phyloP scores from a whole-genome alignment of 2,797 vertebrate species.

The Xenopus petersii region DNA sequence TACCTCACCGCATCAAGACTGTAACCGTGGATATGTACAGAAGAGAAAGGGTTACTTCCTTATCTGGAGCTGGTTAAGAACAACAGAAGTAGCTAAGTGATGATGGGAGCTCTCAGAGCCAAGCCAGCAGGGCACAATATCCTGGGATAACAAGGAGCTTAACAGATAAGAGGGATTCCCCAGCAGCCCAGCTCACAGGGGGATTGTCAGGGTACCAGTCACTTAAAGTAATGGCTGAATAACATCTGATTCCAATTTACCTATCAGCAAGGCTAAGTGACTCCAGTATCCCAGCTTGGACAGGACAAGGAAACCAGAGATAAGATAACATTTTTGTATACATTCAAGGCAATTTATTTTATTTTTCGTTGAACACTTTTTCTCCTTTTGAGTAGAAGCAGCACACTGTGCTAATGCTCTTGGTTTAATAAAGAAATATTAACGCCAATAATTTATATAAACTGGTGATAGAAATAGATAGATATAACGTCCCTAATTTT shows the following conservation, averaged over 20 bases:
- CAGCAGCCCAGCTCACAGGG: neutral
- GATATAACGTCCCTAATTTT: no score
- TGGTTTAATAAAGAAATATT: no score
- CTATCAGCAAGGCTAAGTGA: neutral
- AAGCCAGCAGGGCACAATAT: constrained; percentile 26
- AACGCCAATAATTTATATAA: no score
- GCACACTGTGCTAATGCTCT: no score
- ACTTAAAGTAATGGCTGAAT: neutral
- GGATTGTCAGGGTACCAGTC: constrained; percentile 17
- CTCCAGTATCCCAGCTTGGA: neutral
- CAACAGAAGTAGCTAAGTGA: constrained; percentile 27
- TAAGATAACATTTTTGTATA: constrained; percentile 8
- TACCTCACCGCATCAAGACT: neutral
- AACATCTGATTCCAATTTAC: constrained; percentile 2
- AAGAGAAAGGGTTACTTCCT: constrained; percentile 7
- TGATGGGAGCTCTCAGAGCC: constrained; percentile 29
- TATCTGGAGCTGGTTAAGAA: constrained; percentile 19
- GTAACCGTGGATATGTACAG: neutral
- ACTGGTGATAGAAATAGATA: no score
- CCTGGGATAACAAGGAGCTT: constrained; percentile 35
- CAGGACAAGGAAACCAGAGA: neutral
- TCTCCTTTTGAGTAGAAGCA: no score
- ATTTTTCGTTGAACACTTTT: neutral
- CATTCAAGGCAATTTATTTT: neutral
- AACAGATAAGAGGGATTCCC: constrained; percentile 34